These are phyloP conservation scores for Rhinopomastus cyanomelas DNA, from an alignment of 2,113 vertebrate genomes.

Conservation along the genomic window DNA sequence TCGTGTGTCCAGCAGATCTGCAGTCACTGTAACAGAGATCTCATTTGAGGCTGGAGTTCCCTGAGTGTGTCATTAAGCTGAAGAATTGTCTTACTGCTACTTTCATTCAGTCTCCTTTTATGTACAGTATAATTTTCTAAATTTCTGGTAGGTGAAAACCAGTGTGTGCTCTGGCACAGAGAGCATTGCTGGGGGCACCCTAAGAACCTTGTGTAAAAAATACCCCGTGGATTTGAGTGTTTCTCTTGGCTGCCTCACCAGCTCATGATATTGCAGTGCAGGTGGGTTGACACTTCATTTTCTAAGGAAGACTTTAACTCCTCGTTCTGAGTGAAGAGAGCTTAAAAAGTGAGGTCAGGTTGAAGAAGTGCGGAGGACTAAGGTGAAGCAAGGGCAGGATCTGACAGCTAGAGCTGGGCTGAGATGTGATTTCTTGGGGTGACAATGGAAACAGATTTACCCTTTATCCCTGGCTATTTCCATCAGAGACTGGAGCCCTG, in stretches of 20 bases:
- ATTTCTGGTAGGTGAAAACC: not conserved
- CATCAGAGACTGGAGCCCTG: not conserved
- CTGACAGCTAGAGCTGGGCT: not conserved
- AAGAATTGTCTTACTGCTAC: not conserved
- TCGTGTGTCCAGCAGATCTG: not conserved
- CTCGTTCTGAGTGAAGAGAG: not conserved
- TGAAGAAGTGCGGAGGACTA: not conserved
- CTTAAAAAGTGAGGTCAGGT: not conserved
- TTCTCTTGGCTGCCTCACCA: not conserved
- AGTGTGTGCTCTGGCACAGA: not conserved
- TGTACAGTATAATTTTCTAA: not conserved
- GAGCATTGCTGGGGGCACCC: not conserved
- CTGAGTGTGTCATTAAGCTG: fast-evolving
- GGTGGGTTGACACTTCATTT: not conserved
- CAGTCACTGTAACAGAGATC: not conserved
- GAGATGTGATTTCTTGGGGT: slow-evolving; percentile 15
- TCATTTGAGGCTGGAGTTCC: not conserved
- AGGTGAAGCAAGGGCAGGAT: slow-evolving; percentile 18
- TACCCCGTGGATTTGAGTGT: not conserved
- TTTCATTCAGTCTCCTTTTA: not conserved
- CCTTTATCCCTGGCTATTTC: slow-evolving; percentile 25
- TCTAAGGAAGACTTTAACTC: not conserved
- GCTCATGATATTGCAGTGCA: not conserved
- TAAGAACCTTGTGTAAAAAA: not conserved
- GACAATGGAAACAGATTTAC: slow-evolving; percentile 19